Percentiles rank a stretch among this genome's conserved stretches.
phyloP scores from a whole-genome alignment of 2,113 vertebrate species.

The Cettia cetti region DNA sequence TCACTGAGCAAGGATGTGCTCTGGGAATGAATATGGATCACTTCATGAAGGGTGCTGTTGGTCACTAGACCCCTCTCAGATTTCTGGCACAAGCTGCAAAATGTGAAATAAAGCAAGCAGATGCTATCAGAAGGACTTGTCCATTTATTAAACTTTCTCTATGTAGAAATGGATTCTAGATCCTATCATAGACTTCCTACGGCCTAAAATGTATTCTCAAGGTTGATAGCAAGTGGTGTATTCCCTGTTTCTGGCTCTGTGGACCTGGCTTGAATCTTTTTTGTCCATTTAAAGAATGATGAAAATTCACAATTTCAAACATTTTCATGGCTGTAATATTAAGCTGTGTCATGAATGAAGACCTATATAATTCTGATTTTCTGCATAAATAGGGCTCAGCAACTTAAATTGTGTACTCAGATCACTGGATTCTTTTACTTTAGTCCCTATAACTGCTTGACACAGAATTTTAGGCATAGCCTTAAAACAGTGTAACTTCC shows the following conservation, averaged over 20 bases:
- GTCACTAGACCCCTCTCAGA: not conserved
- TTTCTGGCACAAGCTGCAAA: not conserved
- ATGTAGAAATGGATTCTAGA: not conserved
- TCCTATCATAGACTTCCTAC: not conserved
- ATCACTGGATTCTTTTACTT: not conserved
- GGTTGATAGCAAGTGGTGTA: not conserved
- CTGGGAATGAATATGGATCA: not conserved
- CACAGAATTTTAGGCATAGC: not conserved
- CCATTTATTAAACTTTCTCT: not conserved
- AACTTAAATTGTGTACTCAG: not conserved
- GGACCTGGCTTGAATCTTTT: not conserved
- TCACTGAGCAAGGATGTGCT: not conserved
- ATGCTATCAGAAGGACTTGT: not conserved
- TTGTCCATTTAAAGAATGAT: not conserved
- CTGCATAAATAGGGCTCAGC: not conserved
- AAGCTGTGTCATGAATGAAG: not conserved
- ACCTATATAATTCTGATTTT: not conserved
- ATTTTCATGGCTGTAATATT: not conserved
- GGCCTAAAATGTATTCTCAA: not conserved
- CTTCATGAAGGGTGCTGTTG: not conserved
- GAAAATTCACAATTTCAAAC: not conserved
- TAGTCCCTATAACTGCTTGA: not conserved
- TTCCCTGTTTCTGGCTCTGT: not conserved
- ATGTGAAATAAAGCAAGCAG: not conserved
- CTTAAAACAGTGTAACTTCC: not conserved